Conservation (phyloP, 2,113 vertebrate species). For the Ptychochromis oligacanthus region DNA sequence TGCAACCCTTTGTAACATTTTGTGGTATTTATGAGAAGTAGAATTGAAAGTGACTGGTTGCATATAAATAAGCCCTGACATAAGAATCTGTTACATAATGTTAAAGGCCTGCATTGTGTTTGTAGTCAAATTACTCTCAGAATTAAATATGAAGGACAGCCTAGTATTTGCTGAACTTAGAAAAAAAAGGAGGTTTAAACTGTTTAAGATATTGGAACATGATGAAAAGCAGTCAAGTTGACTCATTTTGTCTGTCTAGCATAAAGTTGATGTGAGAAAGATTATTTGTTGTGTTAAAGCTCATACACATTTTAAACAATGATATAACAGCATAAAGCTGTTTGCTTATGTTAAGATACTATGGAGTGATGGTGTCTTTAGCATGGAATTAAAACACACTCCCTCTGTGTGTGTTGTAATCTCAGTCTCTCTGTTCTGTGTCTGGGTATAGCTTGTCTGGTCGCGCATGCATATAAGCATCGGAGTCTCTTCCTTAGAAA, state of each 20-base stretch:
- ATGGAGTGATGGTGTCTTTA: background rate
- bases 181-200: background rate
- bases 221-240: background rate
- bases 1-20: background rate
- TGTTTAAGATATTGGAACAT: background rate
- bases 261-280: background rate
- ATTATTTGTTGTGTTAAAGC: no score
- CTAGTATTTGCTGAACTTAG: background rate
- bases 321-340: background rate
- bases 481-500: background rate
- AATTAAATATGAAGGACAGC: background rate
- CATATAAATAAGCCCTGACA: background rate
- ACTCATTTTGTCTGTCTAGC: background rate
- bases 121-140: background rate
- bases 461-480: background rate
- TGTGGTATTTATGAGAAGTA: slow-evolving; percentile 28
- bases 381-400: background rate
- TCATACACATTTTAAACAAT: no score
- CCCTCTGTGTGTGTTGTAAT: background rate
- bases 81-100: background rate
- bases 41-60: slow-evolving; percentile 28
- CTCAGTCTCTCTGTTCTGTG: background rate
- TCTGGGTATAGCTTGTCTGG: background rate
- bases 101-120: background rate
- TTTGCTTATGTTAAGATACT: background rate